A percentile compares a stretch with the other conserved stretches of the same genome.
phyloP scores from a whole-genome alignment of 2,113 vertebrate genomes.

The Nerophis ophidion region DNA sequence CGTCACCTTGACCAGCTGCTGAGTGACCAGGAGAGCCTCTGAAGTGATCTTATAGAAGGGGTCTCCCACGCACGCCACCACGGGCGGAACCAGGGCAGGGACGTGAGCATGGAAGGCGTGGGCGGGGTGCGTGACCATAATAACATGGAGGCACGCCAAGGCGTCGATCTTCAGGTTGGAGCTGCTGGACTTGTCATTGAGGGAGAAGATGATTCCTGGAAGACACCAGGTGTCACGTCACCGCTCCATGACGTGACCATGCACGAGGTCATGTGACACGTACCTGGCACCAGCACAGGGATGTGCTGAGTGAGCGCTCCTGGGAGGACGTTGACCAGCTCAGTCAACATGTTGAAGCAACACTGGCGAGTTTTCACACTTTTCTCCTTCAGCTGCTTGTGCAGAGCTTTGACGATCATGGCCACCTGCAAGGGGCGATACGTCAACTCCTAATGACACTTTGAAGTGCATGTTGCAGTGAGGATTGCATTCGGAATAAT shows the following conservation, averaged over 20 bases:
- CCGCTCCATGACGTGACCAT: no score
- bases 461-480: no score
- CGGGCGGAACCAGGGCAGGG: constrained; percentile 89
- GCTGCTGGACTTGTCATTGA: constrained; percentile 98
- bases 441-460: neutral
- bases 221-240: neutral
- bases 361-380: constrained; percentile 98
- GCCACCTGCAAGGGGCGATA: constrained; percentile 76
- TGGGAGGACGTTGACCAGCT: constrained; percentile 93
- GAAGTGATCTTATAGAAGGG: constrained; percentile 99
- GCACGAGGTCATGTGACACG: neutral
- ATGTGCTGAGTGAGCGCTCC: constrained; percentile 92
- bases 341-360: constrained; percentile 98
- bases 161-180: constrained; percentile 98
- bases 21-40: constrained; percentile 94
- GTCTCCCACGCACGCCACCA: constrained; percentile 95
- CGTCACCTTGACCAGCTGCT: constrained; percentile 87
- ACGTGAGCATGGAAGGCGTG: constrained; percentile 97
- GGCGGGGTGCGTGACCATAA: constrained; percentile 93
- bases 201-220: constrained; percentile 94
- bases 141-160: constrained; percentile 91
- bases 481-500: no score
- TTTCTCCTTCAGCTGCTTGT: constrained; percentile 99
- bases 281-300: constrained; percentile 96
- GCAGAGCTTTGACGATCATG: constrained; percentile 95